These are phyloP conservation scores for Ferdinandea cuprea DNA, from an alignment of 2,888 invertebrate genomes.

Conservation along the genomic window DNA sequence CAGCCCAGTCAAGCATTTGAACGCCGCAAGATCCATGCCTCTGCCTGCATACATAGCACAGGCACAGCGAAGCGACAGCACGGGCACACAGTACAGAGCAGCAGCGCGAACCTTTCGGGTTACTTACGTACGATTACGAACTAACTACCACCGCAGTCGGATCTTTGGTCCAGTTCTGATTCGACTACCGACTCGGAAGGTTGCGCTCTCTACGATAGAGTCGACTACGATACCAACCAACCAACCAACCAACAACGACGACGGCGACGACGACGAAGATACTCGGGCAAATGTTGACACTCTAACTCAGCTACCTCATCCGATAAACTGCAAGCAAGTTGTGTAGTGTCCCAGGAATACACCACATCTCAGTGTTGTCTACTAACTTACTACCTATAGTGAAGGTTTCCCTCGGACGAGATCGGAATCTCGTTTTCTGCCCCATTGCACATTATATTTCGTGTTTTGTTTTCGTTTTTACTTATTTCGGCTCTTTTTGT, in stretches of 20 bases:
- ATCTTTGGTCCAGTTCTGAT: constrained; percentile 74
- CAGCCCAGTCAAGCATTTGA: constrained; percentile 6
- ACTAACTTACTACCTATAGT: constrained; percentile 4
- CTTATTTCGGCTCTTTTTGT: constrained; percentile 36
- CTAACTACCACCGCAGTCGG: constrained; percentile 68
- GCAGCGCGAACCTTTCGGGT: constrained; percentile 45
- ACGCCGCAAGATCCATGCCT: constrained; percentile 43
- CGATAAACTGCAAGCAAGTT: constrained; percentile 40
- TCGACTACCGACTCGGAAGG: constrained; percentile 74
- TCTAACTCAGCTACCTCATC: constrained; percentile 65
- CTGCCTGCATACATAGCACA: constrained; percentile 44
- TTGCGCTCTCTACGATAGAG: constrained; percentile 64
- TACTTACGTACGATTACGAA: constrained; percentile 38
- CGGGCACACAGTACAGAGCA: constrained; percentile 45
- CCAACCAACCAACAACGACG: too few species aligned
- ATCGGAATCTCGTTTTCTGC: constrained; percentile 73
- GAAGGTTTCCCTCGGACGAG: constrained; percentile 72
- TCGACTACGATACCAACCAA: constrained; percentile 21
- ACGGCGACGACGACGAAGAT: constrained; percentile 37
- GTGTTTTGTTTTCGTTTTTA: constrained; percentile 64
- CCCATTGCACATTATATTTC: constrained; percentile 67
- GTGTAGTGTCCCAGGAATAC: constrained; percentile 24
- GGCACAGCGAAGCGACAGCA: constrained; percentile 27
- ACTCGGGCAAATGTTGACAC: constrained; percentile 65
- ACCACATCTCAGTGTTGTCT: neutral